phyloP scores from a whole-genome alignment of 2,797 vertebrate genomes.

The Eleutherodactylus coqui region DNA sequence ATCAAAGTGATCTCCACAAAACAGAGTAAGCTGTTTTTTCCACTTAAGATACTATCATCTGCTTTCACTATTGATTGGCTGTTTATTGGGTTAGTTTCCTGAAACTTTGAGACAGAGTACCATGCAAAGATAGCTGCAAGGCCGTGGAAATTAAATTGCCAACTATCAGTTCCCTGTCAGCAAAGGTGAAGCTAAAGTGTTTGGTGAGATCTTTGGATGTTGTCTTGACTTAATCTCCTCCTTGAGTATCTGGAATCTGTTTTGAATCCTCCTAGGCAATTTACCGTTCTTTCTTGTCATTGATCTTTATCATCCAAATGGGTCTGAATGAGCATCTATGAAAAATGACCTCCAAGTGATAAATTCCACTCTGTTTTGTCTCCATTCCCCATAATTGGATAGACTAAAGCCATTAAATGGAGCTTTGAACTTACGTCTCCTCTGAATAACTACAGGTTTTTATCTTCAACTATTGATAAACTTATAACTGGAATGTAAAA shows the following conservation, averaged over 20 bases:
- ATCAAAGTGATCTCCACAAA: conserved; percentile 61
- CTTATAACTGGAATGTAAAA: conserved; percentile 5
- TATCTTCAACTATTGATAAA: conserved; percentile 27
- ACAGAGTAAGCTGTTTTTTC: conserved; percentile 74
- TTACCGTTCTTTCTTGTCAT: conserved; percentile 77
- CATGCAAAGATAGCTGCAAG: conserved; percentile 75
- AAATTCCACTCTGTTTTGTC: conserved; percentile 68
- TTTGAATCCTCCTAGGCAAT: conserved; percentile 83
- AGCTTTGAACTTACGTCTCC: conserved; percentile 46
- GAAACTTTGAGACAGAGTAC: conserved; percentile 79
- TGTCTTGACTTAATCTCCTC: conserved; percentile 80
- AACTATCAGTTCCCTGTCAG: conserved; percentile 71
- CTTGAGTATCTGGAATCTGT: conserved; percentile 80
- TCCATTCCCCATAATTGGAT: conserved; percentile 56
- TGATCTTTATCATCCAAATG: conserved; percentile 84
- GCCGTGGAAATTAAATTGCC: conserved; percentile 74
- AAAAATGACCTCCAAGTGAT: conserved; percentile 79
- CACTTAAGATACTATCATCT: conserved; percentile 82
- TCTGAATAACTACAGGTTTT: conserved; percentile 32
- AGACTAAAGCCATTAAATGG: conserved; percentile 51
- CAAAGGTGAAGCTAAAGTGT: conserved; percentile 72
- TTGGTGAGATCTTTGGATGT: conserved; percentile 76
- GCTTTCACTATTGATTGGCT: conserved; percentile 81
- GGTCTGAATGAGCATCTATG: conserved; percentile 73
- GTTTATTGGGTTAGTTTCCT: conserved; percentile 83